Evolutionary conservation across 2,888 invertebrate genomes (phyloP), one percentile per base, ranked within the genome.

Genomic region (Parnassius apollo): DNA sequence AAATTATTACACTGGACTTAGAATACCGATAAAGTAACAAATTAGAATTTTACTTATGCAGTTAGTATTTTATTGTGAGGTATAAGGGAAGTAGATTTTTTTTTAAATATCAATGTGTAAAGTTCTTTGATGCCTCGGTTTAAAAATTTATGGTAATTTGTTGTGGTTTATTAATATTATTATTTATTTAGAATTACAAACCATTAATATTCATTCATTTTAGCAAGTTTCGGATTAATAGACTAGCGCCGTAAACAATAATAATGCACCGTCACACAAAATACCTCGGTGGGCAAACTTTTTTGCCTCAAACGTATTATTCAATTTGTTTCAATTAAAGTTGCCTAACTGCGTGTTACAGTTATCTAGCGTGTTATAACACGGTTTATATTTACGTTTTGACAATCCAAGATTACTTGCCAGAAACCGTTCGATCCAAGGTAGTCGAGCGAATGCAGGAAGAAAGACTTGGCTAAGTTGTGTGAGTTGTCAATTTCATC

Each of bases 381-480:
- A 56, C 59, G 57, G 53, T 58, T 59, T 56, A 56, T 57, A 60
- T 64, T 58, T 65, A 57, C 66, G 65, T 67, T 71, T 71, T 66
- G 66, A 68, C 68, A 71, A 69, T 69, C 66, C 65, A 65, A 68
- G 65, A 71, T 67, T 66, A 66, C 66, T 64, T 61, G 51, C 46
- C 59, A 62, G 61, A 62, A 18, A 57, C 67, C 66, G 63, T 65
- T 79, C 75, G 70, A 75, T 68, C 86, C 88, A 88, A 88, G 88
- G 88, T 77, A 70, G 82, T 73, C 83, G 62, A 74, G 86, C 81
- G 75, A 75, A 80, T 75, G 78, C 77, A 81, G 82, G 85, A 85
- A 86, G 85, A 88, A 88, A 88, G 88, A 77, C 81, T 68, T 71
- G 66, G 71, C 18, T 46, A 53, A 25, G 8, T 54, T 35, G 35